A percentile compares a stretch with the other conserved stretches of the same genome.
Conservation (phyloP, 2,888 invertebrate species). For the Drosophila mettleri region DNA sequence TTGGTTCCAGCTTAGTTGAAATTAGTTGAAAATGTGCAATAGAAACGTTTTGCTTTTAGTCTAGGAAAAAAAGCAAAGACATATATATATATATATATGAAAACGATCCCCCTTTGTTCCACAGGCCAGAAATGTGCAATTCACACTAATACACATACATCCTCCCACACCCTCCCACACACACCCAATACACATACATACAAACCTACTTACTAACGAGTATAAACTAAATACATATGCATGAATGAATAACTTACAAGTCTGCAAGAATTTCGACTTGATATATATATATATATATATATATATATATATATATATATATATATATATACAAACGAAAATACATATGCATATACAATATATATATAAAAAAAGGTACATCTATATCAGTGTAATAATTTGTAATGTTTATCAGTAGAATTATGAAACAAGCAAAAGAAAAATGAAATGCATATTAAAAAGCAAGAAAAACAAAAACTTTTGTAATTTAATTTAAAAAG, state of each 20-base stretch:
- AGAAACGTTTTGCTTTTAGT: constrained; percentile 66
- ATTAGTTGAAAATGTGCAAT: constrained; percentile 61
- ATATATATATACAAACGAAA: constrained; percentile 35
- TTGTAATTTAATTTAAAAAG: constrained; percentile 22
- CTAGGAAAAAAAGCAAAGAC: constrained; percentile 42
- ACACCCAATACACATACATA: constrained; percentile 17
- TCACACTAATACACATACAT: constrained; percentile 15
- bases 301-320: constrained; percentile 27
- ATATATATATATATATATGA: constrained; percentile 9
- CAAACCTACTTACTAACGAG: constrained; percentile 22
- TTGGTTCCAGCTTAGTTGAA: constrained; percentile 55
- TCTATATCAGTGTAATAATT: constrained; percentile 78
- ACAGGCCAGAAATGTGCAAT: constrained; percentile 19
- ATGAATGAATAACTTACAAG: constrained; percentile 59
- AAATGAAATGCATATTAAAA: constrained; percentile 53
- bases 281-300: constrained; percentile 33
- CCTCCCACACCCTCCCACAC: too few relatives aligned
- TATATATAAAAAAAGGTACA: constrained; percentile 59
- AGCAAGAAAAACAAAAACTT: constrained; percentile 20
- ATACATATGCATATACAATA: constrained; percentile 71
- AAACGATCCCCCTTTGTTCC: constrained; percentile 17
- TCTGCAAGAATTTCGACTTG: constrained; percentile 50
- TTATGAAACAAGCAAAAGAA: constrained; percentile 45
- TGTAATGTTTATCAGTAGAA: constrained; percentile 77
- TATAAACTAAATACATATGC: constrained; percentile 53